Base-by-base conservation (phyloP, 2,797 vertebrate genomes). In the Carduelis carduelis region DNA sequence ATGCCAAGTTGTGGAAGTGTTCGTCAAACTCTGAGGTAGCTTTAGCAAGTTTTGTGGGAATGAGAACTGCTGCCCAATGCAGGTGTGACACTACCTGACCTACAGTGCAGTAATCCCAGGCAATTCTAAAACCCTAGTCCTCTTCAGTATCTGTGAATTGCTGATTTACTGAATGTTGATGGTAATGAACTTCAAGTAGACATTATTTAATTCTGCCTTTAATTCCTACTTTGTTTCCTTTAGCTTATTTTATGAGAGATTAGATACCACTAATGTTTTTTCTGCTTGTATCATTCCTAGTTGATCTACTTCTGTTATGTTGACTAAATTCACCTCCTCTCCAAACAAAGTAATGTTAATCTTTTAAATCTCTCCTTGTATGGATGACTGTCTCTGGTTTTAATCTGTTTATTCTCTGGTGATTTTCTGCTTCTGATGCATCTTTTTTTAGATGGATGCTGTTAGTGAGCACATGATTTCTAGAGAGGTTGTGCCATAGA, bases 281-380 rank as follows among this genome's bases (percentile, higher is more conserved):
- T 63, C n/a, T 85, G 39, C 16, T 3, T 35, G 3, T 78, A 3
- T 59, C 1, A 0, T 77, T 94, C 46, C 46, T 77, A 37, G 37
- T 87, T 77, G 44, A 35, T 80, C 44, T 70, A 12, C 35, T 87
- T 89, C 83, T 85, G 43, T 78, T 87, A 17, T 16, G 11, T 56
- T 61, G 59, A 63, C 50, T 90, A 60, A 82, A 87, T 87, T 94
- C 50, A 83, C 27, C 46, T 91, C 78, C 43, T 87, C 43, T 82
- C 49, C 75, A 78, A 85, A 77, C 15, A 72, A 87, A 95, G 64
- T 87, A 41, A 74, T 59, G 39, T 93, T 96, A 91, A 95, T 96
- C 93, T 97, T 93, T 71, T 85, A 87, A 96, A 94, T 96, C 95
- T 89, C 61, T 96, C 76, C 87, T 86, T 84, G 57, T 80, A 68